Conservation (phyloP, 1,140 invertebrate genomes). For the Leptonema lineaticorne region DNA sequence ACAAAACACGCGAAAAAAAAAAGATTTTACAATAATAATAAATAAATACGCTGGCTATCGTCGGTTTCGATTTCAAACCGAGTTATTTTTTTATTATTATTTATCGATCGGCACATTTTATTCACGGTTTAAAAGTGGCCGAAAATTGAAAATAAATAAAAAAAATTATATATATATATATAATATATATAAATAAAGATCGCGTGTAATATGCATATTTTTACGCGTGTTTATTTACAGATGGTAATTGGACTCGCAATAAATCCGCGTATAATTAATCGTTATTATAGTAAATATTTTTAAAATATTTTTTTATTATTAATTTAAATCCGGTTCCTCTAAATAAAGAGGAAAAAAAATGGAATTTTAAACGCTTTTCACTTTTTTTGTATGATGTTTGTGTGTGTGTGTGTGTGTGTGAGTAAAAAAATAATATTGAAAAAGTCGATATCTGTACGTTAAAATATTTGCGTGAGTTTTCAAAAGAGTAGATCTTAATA, state of each 20-base stretch:
- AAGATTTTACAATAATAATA: no score
- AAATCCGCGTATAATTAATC: conserved; percentile 11
- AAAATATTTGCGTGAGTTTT: no score
- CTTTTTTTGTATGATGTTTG: no score
- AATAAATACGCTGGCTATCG: no score
- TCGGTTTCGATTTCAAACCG: conserved; percentile 14
- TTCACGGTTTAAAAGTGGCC: no score
- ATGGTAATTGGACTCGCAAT: background rate
- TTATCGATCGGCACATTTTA: background rate
- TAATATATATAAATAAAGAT: background rate
- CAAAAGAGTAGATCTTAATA: no score
- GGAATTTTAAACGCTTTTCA: no score
- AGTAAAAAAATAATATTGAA: no score
- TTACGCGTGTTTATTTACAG: background rate
- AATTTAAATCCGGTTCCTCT: background rate
- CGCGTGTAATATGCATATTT: background rate
- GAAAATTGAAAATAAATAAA: no score
- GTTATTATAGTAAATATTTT: background rate
- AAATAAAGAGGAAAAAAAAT: background rate
- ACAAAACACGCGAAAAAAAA: conserved; percentile 1
- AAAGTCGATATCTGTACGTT: no score
- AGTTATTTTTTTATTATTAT: conserved; percentile 1
- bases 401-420: no score
- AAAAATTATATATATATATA: no score
- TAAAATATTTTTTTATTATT: background rate